These are phyloP conservation scores for Loriculus beryllinus DNA, from an alignment of 2,797 vertebrate genomes.

Conservation along the genomic window DNA sequence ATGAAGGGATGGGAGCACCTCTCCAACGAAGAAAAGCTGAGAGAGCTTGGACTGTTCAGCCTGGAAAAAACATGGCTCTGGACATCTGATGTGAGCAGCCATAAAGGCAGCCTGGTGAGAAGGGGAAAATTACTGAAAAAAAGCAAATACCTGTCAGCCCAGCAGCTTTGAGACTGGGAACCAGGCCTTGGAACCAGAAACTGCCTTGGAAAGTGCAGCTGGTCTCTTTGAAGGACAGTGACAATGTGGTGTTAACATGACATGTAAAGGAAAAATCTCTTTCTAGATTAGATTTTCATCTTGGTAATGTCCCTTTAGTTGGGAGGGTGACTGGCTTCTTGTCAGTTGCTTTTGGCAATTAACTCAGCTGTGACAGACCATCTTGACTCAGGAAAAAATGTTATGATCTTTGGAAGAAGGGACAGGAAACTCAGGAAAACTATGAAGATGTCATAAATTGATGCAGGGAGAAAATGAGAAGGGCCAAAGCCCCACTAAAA, in stretches of 20 bases:
- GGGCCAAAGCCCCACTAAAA: neutral
- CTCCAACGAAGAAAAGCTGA: neutral
- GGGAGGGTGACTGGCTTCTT: neutral
- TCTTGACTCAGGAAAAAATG: neutral
- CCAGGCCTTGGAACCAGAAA: neutral
- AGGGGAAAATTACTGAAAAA: neutral
- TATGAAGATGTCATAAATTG: neutral
- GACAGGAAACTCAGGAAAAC: neutral
- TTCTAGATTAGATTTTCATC: slow-evolving; percentile 10
- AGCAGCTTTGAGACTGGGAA: neutral
- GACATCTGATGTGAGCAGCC: neutral
- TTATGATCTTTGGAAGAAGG: neutral
- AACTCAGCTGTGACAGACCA: slow-evolving; percentile 18
- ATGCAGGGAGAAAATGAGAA: neutral
- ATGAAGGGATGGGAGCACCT: neutral
- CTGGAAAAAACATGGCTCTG: neutral
- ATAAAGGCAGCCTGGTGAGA: neutral
- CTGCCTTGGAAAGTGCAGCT: neutral
- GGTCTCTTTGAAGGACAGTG: neutral
- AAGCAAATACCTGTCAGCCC: neutral
- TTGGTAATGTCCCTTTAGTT: neutral
- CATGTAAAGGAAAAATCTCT: neutral
- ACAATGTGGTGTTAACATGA: neutral
- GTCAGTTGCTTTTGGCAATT: slow-evolving; percentile 38
- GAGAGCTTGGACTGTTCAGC: neutral